Evolutionary conservation across 2,113 vertebrate species (phyloP).

Genomic region (Takifugu bimaculatus): DNA sequence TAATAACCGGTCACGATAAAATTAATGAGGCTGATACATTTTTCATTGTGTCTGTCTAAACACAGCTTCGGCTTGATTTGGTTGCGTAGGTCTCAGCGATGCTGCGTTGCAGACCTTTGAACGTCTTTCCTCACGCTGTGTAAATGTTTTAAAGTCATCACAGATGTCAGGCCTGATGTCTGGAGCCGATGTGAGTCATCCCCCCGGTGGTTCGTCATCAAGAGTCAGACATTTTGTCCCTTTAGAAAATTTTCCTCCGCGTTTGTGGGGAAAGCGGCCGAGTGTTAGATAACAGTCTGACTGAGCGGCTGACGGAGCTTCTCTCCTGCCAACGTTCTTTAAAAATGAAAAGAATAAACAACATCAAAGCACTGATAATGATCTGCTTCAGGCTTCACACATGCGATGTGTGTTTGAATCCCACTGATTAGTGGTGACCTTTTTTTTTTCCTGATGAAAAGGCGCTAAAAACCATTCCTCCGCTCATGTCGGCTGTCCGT

Average conservation of each 20-base stretch:
- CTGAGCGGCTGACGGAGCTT: not conserved
- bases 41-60: not conserved
- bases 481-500: no score
- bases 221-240: slow-evolving; percentile 15
- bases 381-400: slow-evolving; percentile 15
- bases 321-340: slow-evolving; percentile 1
- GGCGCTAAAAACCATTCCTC: no score
- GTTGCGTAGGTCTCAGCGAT: no score
- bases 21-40: not conserved
- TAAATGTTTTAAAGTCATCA: slow-evolving; percentile 3
- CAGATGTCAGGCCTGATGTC: slow-evolving; percentile 4
- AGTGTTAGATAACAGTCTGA: slow-evolving; percentile 18
- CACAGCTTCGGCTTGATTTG: not conserved
- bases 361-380: slow-evolving; percentile 33
- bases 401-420: slow-evolving; percentile 5
- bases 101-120: not conserved
- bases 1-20: not conserved
- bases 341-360: slow-evolving; percentile 15
- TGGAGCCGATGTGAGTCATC: slow-evolving; percentile 18
- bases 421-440: slow-evolving; percentile 1
- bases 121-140: not conserved
- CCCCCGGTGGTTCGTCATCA: not conserved
- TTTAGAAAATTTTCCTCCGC: slow-evolving; percentile 2
- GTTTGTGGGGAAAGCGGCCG: slow-evolving; percentile 8
- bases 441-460: not conserved